These are phyloP conservation scores for Nilaparvata lugens DNA, from an alignment of 1,140 invertebrate genomes.

Conservation along the genomic window DNA sequence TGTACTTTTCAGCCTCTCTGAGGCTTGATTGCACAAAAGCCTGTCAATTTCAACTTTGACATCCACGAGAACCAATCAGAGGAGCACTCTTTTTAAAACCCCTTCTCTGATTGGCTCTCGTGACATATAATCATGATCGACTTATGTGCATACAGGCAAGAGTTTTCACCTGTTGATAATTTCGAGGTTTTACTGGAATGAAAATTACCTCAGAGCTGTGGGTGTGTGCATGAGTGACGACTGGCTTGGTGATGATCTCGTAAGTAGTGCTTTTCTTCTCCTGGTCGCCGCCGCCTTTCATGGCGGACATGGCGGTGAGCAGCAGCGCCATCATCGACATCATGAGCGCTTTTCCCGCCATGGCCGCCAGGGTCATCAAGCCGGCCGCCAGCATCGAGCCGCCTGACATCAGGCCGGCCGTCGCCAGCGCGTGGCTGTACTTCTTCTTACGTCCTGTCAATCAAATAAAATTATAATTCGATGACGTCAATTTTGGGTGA, in stretches of 20 bases:
- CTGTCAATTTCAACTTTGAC: too few relatives aligned
- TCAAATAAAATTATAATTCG: too few relatives aligned
- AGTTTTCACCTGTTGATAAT: too few relatives aligned
- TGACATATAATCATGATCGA: too few relatives aligned
- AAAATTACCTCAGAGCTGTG: slow-evolving; percentile 55
- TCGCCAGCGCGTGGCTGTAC: slow-evolving; percentile 34
- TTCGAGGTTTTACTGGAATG: too few relatives aligned
- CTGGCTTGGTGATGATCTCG: slow-evolving; percentile 71
- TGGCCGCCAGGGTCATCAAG: slow-evolving; percentile 59
- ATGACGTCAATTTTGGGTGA: too few relatives aligned
- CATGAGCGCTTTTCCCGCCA: slow-evolving; percentile 78
- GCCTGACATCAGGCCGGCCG: slow-evolving; percentile 43
- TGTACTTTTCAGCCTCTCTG: too few relatives aligned
- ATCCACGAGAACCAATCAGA: too few relatives aligned
- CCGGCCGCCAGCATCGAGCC: slow-evolving; percentile 61
- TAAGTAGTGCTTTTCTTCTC: slow-evolving; percentile 58
- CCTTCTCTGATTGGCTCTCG: too few relatives aligned
- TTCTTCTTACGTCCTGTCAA: slow-evolving; percentile 35
- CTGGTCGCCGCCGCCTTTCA: slow-evolving; percentile 56
- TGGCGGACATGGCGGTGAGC: slow-evolving; percentile 61
- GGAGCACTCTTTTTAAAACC: too few relatives aligned
- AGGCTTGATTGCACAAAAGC: too few relatives aligned
- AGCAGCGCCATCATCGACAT: slow-evolving; percentile 68
- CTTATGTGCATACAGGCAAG: too few relatives aligned
- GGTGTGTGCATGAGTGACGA: slow-evolving; percentile 58